Base-by-base conservation (phyloP, 2,797 vertebrate genomes). In the Notoglanidium macrostoma region DNA sequence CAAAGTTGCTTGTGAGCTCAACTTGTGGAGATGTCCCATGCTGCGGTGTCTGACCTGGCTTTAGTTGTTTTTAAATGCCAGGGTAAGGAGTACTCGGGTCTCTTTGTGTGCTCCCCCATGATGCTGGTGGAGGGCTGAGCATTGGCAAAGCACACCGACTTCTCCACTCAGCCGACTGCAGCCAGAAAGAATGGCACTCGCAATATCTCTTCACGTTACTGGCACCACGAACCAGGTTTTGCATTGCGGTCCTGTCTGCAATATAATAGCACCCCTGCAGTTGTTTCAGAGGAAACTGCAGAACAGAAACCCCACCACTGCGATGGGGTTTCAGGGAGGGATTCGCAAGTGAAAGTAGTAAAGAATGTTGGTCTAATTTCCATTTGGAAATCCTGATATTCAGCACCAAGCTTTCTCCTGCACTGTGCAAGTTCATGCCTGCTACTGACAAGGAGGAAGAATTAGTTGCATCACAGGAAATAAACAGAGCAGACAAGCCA, bases 331-430 rank as follows among this genome's bases (percentile, higher is more conserved):
- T 74, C 72, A 8, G 11, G 46, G 49, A 51, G 6, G 26, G n/a
- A 19, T 32, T 78, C 49, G 54, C 11, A n/a, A 78, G 51, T 55
- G 19, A 32, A 10, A 78, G 51, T 57, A 35, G 17, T 32, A 61
- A 57, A n/a, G 32, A 46, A 32, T 29, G 35, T 70, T 89, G 88
- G 86, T 86, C 86, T 87, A 80, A 65, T 89, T 90, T 87, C 74
- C 49, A 23, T 14, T 29, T 70, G 23, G 46, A 73, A 54, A 78
- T 79, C 32, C 32, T 79, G 32, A 23, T 40, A 40, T 0, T 67
- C 57, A 51, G 4, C n/a, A 55, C 35, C 32, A 26, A n/a, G 32
- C 57, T 74, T 74, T 79, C 57, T 78, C 29, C 9, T 78, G 15
- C 0, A 2, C 49, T 23, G 29, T 55, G 51, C 29, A 23, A 55